A percentile compares a stretch with the other conserved stretches of the same genome.
Evolutionary conservation across 2,113 vertebrate species (phyloP).

Genomic region (Menura novaehollandiae): DNA sequence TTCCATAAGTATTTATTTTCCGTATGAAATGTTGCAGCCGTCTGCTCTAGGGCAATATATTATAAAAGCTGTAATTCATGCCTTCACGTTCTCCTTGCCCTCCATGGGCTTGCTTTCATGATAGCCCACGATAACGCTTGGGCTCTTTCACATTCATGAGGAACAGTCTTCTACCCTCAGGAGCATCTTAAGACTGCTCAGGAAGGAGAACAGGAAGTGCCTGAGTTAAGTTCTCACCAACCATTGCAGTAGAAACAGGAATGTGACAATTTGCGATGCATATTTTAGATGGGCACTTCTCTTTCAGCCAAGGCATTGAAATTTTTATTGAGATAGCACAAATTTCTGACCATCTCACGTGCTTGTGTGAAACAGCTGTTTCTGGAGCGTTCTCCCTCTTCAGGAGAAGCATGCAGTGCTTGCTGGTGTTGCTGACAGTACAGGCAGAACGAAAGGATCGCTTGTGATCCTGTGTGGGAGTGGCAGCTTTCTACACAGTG

Average conservation of each 20-base stretch:
- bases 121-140: accelerated
- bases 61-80: background rate
- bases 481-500: background rate
- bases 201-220: background rate
- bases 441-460: background rate
- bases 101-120: background rate
- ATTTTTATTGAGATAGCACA: background rate
- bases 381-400: background rate
- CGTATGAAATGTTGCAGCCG: background rate
- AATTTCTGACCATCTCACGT: background rate
- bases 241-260: background rate
- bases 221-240: background rate
- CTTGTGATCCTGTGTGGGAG: background rate
- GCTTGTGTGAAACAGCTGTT: background rate
- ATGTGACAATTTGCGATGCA: background rate
- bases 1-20: background rate
- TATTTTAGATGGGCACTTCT: background rate
- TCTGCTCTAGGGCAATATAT: background rate
- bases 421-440: background rate
- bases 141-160: background rate
- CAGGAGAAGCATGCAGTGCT: background rate
- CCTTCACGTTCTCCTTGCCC: background rate
- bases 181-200: background rate
- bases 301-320: background rate
- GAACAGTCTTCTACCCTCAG: background rate